These are phyloP conservation scores for Hippocampus comes DNA, from an alignment of 2,113 vertebrate species.

Conservation along the genomic window DNA sequence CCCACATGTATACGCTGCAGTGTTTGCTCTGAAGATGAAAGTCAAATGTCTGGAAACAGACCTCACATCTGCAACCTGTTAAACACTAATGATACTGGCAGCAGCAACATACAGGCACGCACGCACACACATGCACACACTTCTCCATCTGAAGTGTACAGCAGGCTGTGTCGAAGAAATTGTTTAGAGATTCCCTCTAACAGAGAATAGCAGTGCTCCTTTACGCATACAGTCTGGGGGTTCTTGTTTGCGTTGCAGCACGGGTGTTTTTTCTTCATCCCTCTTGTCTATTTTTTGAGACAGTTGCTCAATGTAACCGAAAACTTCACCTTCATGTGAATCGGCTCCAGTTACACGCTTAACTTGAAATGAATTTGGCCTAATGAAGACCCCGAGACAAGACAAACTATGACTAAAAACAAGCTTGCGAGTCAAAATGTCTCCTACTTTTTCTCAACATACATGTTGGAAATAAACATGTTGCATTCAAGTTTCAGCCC, in stretches of 20 bases:
- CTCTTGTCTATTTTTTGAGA: slow-evolving; percentile 25
- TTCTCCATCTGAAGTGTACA: slow-evolving; percentile 19
- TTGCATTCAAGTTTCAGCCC: background rate
- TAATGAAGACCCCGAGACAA: slow-evolving; percentile 13
- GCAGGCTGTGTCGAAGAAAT: slow-evolving; percentile 14
- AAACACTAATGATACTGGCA: slow-evolving; percentile 49
- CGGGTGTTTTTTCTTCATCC: slow-evolving; percentile 19
- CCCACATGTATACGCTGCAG: slow-evolving; percentile 2
- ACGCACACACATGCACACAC: slow-evolving; percentile 8
- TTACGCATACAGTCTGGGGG: slow-evolving; percentile 20
- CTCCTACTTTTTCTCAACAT: slow-evolving; percentile 26
- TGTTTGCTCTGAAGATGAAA: slow-evolving; percentile 45
- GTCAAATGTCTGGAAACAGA: slow-evolving; percentile 45
- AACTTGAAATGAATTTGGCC: slow-evolving; percentile 36
- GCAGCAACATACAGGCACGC: background rate
- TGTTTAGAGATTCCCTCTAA: slow-evolving; percentile 31
- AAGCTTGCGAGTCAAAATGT: slow-evolving; percentile 32
- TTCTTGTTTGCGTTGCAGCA: slow-evolving; percentile 5
- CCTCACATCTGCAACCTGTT: slow-evolving; percentile 61
- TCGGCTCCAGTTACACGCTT: slow-evolving; percentile 31
- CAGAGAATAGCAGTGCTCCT: slow-evolving; percentile 17
- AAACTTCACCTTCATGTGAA: background rate
- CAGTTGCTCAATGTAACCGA: slow-evolving; percentile 12
- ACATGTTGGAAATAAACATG: slow-evolving; percentile 4
- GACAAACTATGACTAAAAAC: slow-evolving; percentile 48